These are phyloP conservation scores for Trichogramma evanescens DNA, from an alignment of 2,888 invertebrate species.

Conservation along the genomic window DNA sequence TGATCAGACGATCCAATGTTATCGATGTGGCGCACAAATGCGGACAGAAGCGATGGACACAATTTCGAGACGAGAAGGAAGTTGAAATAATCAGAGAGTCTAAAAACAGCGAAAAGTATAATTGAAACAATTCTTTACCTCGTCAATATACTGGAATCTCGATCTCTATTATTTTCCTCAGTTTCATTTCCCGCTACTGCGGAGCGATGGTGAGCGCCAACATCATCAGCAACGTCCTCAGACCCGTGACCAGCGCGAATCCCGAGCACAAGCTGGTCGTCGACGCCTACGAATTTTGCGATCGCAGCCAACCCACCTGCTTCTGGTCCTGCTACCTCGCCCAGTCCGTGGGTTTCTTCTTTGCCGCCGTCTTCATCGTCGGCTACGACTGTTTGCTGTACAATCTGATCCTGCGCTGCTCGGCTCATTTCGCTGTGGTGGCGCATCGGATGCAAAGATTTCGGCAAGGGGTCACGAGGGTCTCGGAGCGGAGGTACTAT, in stretches of 20 bases:
- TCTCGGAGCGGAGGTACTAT: neutral
- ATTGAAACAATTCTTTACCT: no score
- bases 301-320: neutral
- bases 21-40: no score
- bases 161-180: no score
- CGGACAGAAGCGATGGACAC: no score
- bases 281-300: neutral
- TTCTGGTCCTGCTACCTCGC: neutral
- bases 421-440: neutral
- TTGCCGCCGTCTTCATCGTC: neutral
- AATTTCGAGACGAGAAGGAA: no score
- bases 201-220: no score
- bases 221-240: no score
- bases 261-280: neutral
- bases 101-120: no score
- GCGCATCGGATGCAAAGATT: neutral
- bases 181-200: no score
- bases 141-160: no score
- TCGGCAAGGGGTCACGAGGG: neutral
- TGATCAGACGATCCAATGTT: no score
- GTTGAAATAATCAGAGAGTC: no score
- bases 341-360: neutral
- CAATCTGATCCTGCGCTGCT: neutral
- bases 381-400: neutral
- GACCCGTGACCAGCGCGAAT: neutral